Evolutionary conservation across 1,140 invertebrate genomes (phyloP), one percentile per base, ranked within the genome.

Genomic region (Ericerus pela): DNA sequence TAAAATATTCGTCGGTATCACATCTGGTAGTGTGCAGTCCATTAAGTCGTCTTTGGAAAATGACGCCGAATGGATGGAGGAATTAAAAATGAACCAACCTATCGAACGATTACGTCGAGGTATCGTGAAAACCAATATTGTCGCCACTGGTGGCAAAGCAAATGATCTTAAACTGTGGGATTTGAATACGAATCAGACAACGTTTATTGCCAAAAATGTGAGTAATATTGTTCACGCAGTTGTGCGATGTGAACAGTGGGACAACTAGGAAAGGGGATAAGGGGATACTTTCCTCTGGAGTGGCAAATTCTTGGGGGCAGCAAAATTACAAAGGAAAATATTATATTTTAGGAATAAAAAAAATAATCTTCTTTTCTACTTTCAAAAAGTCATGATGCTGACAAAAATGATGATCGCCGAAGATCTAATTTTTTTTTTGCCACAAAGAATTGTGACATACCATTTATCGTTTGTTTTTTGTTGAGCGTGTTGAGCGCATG

Each of bases 161-260:
- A 82, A 85, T 70, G 77, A 79, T 57, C 65, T 88, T 11, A 83
- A 85, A 70, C 61, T 88, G 29, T 88, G 78, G 75, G 79, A 88
- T 68, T 58, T 88, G 20, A 68, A 75, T 14, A 73, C 62, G 54
- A 61, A 63, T 66, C 61, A 60, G 59, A 62, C 64, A 66, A 68
- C 70, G 56, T 88, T 82, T 68, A 72, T 66, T 63, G 81, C 81
- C 30, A 87, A 79, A 76, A 87, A 86, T 78, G 75, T 82, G 57
- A 68, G 66, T 66, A 10, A 30, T 20, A 2, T 22, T 41, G 4
- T 41, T 41, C 14, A 4, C 20, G 41, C 11, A n/a, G n/a, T n/a
- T 11, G 12, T 47, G n/a, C n/a, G n/a, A n/a, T n/a, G n/a, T n/a
- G n/a, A n/a, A n/a, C n/a, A n/a, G n/a, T n/a, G n/a, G n/a, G n/a